Evolutionary conservation across 2,888 invertebrate genomes (phyloP), one percentile per base, ranked within the genome.

Genomic region (Temnothorax rugatulus): DNA sequence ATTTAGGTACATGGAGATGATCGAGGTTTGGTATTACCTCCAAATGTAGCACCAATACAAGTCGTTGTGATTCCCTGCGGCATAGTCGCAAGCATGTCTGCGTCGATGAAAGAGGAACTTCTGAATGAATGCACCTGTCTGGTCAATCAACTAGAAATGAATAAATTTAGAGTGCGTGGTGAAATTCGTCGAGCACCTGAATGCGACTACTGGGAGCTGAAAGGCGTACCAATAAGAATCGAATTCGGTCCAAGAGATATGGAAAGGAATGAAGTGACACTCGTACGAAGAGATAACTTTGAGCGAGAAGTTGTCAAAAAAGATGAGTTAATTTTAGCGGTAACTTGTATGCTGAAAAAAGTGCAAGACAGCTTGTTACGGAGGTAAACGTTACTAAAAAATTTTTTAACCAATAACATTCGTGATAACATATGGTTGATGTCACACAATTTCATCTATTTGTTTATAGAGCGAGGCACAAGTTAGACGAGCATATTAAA

Each of bases 131-230:
- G 99, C 94, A 95, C 96, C 82, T 95, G 96, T 61, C 95, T 99
- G 25, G 97, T 98, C 87, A 93, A 95, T 0, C 96, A 96, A 41
- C 95, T 99, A 25, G 92, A 93, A 95, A 95, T 0, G 96, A 95
- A 0, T 97, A 96, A 85, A 0, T 95, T 99, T 11, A 96, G 97
- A 85, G 97, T 97, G 0, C 97, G 98, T 89, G 97, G 97, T 9
- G 99, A 99, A 79, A 98, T 98, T 92, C 99, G 99, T 95, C 99
- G 99, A 94, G 99, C 99, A 18, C 99, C 99, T 0, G 99, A 99
- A 0, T 99, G 99, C 94, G 99, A 99, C 94, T 98, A 99, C 93
- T 99, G 99, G 99, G 99, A 99, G 94, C 95, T 99, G 52, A 99
- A 99, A 97, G 99, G 99, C 86, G 99, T 99, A 0, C 99, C 99